Evolutionary conservation across 1,140 invertebrate genomes (phyloP).

Genomic region (Drosophila seguyi): DNA sequence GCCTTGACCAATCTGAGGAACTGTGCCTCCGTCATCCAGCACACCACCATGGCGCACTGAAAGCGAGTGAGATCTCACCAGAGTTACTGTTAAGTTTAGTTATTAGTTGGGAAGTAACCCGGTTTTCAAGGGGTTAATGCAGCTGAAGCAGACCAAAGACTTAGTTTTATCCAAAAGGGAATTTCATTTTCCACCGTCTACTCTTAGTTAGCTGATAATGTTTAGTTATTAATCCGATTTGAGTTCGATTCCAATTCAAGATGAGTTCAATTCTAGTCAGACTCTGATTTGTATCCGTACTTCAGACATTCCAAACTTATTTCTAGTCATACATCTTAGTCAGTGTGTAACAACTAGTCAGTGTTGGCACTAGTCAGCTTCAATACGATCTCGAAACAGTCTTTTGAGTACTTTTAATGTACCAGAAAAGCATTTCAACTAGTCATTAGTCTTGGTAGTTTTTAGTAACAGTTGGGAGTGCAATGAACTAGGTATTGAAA

Average conservation of each 20-base stretch:
- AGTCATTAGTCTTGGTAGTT: conserved; percentile 45
- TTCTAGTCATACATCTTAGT: conserved; percentile 48
- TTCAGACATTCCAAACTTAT: conserved; percentile 56
- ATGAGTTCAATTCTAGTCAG: conserved; percentile 72
- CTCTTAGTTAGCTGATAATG: conserved; percentile 46
- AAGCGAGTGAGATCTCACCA: conserved; percentile 53
- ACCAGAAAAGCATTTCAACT: conserved; percentile 47
- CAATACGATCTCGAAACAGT: conserved; percentile 59
- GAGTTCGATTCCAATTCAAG: conserved; percentile 19
- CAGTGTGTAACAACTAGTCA: conserved; percentile 46
- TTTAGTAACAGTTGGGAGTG: conserved; percentile 36
- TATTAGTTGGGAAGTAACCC: conserved; percentile 20
- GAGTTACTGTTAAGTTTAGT: conserved; percentile 64
- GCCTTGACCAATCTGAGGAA: conserved; percentile 82
- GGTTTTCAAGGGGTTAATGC: conserved; percentile 32
- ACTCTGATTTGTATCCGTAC: conserved; percentile 45
- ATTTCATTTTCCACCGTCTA: conserved; percentile 36
- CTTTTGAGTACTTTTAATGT: conserved; percentile 6
- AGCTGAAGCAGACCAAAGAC: conserved; percentile 79
- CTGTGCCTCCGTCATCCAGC: conserved; percentile 84
- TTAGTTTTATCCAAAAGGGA: conserved; percentile 52
- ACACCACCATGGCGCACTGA: conserved; percentile 83
- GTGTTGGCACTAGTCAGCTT: conserved; percentile 70
- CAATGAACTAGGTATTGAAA: conserved; percentile 30
- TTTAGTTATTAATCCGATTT: conserved; percentile 49